These are phyloP conservation scores for Nephrotoma guestfalica DNA, from an alignment of 2,888 invertebrate genomes.

Conservation along the genomic window DNA sequence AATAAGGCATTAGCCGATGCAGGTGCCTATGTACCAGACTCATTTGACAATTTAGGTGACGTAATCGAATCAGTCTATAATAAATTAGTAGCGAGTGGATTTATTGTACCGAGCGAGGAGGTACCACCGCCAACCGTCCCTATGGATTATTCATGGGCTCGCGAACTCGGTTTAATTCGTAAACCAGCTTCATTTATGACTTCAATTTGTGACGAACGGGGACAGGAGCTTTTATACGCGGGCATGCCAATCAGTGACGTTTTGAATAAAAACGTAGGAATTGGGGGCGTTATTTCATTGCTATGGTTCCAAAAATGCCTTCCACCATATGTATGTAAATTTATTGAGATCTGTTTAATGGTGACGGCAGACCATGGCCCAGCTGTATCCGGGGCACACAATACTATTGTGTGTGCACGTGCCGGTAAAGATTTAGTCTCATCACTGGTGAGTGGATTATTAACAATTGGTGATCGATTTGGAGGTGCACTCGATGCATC, in stretches of 20 bases:
- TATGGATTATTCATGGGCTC: slow-evolving; percentile 98
- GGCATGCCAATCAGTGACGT: slow-evolving; percentile 84
- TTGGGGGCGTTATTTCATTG: slow-evolving; percentile 93
- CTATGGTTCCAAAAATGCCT: slow-evolving; percentile 94
- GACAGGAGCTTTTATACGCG: slow-evolving; percentile 92
- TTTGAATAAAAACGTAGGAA: slow-evolving; percentile 86
- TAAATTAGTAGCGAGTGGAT: slow-evolving; percentile 62
- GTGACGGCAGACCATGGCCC: slow-evolving; percentile 98
- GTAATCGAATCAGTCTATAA: slow-evolving; percentile 59
- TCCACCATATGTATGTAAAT: slow-evolving; percentile 87
- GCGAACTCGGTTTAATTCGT: slow-evolving; percentile 88
- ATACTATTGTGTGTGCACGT: slow-evolving; percentile 93
- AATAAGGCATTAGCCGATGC: slow-evolving; percentile 67
- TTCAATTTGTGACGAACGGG: slow-evolving; percentile 96
- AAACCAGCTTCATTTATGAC: slow-evolving; percentile 99
- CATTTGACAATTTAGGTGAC: slow-evolving; percentile 84
- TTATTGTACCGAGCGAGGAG: slow-evolving; percentile 77
- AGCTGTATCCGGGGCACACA: slow-evolving; percentile 96
- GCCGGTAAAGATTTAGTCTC: slow-evolving; percentile 97
- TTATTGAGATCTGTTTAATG: slow-evolving; percentile 98
- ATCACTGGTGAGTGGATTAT: slow-evolving; percentile 84
- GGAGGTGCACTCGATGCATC: slow-evolving; percentile 98
- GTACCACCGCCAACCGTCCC: slow-evolving; percentile 98
- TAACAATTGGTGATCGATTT: slow-evolving; percentile 97
- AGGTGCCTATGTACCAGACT: slow-evolving; percentile 83